Conservation (phyloP, 2,888 invertebrate genomes). For the Spialia ferax region DNA sequence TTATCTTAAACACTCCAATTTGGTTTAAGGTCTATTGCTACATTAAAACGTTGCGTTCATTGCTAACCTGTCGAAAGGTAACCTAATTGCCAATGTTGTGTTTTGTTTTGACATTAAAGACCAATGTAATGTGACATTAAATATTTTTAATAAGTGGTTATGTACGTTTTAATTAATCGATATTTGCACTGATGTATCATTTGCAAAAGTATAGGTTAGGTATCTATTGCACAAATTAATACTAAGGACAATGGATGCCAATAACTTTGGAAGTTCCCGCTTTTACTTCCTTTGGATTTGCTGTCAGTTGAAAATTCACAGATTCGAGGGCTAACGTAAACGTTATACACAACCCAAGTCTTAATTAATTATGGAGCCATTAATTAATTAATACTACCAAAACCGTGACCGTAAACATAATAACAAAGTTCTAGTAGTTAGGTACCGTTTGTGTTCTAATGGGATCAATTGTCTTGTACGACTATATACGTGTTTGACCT, state of each 20-base stretch:
- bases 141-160: no score
- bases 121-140: no score
- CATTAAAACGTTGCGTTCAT: conserved; percentile 41
- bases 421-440: conserved; percentile 52
- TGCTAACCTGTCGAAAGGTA: conserved; percentile 45
- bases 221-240: no score
- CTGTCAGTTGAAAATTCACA: not conserved
- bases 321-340: not conserved
- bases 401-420: conserved; percentile 49
- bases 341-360: not conserved
- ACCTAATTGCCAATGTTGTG: conserved; percentile 5
- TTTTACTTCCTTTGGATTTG: no score
- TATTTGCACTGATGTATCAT: no score
- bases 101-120: conserved; percentile 15
- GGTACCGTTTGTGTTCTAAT: conserved; percentile 63
- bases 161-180: no score
- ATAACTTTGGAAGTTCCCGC: no score
- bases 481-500: no score
- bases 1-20: conserved; percentile 47
- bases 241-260: no score
- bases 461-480: conserved; percentile 69
- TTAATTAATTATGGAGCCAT: no score
- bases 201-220: no score
- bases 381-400: conserved; percentile 4
- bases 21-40: conserved; percentile 47